Conservation (phyloP, 2,113 vertebrate species). For the Gyps fulvus region DNA sequence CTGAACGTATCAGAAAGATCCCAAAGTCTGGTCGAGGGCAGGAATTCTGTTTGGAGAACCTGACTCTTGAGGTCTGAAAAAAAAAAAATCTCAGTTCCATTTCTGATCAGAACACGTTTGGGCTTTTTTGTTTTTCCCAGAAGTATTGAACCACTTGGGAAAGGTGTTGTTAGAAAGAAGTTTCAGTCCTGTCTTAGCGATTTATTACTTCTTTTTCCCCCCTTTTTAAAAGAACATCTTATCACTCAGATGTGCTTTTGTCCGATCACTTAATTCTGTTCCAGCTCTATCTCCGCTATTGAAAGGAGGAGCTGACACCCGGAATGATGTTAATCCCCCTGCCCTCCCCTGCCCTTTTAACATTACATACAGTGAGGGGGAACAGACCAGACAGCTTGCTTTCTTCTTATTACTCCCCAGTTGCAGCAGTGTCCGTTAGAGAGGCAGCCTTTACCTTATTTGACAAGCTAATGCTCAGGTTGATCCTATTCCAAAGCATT, state of each 20-base stretch:
- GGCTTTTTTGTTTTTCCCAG: neutral
- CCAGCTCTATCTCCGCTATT: neutral
- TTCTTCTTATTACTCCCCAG: neutral
- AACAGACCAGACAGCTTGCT: neutral
- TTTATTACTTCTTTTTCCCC: neutral
- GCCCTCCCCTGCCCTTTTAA: neutral
- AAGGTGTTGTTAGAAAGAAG: neutral
- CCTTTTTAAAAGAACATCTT: neutral
- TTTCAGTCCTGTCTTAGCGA: neutral
- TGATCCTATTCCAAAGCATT: neutral
- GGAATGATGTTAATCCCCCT: neutral
- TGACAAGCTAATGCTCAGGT: neutral
- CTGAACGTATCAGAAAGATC: neutral
- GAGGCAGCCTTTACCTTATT: neutral
- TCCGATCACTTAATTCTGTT: neutral
- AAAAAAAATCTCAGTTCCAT: neutral
- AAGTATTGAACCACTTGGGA: neutral
- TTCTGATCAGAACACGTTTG: neutral
- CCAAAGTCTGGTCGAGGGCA: neutral
- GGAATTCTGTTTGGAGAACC: neutral
- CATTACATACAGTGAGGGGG: rapidly evolving
- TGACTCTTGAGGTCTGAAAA: too few species aligned
- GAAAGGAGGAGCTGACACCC: neutral
- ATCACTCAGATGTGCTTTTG: neutral
- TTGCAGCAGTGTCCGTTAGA: rapidly evolving